Evolutionary conservation across 1,140 invertebrate species (phyloP).

Genomic region (Caerostris extrusa): DNA sequence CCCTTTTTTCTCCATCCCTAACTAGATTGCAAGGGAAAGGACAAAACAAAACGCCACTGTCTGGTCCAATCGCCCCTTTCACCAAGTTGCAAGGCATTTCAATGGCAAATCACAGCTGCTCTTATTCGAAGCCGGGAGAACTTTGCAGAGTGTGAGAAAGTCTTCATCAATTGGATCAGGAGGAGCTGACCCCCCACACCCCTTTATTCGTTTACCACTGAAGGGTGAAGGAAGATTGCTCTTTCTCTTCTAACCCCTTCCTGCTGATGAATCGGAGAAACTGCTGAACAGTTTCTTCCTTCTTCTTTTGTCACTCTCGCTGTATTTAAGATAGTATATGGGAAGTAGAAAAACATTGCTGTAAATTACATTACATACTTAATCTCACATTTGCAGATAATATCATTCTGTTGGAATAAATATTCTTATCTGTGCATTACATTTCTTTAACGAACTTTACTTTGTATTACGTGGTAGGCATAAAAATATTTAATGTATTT

Average conservation of each 20-base stretch:
- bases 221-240: constrained; percentile 46
- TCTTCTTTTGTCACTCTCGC: too few species aligned
- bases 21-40: background rate
- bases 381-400: too few species aligned
- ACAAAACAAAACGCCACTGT: constrained; percentile 1
- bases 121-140: background rate
- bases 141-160: constrained; percentile 34
- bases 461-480: too few species aligned
- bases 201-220: constrained; percentile 53
- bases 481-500: too few species aligned
- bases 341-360: background rate
- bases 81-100: background rate
- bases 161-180: constrained; percentile 57
- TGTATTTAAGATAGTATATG: too few species aligned
- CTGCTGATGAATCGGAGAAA: constrained; percentile 16
- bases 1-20: background rate
- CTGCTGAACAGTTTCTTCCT: background rate
- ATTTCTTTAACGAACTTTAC: too few species aligned
- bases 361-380: background rate
- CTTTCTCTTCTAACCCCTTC: constrained; percentile 18
- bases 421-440: too few species aligned
- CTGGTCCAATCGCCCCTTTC: background rate
- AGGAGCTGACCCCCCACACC: constrained; percentile 27
- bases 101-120: background rate
- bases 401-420: too few species aligned